phyloP scores from a whole-genome alignment of 2,888 invertebrate genomes.

The Polydrusus tereticollis region DNA sequence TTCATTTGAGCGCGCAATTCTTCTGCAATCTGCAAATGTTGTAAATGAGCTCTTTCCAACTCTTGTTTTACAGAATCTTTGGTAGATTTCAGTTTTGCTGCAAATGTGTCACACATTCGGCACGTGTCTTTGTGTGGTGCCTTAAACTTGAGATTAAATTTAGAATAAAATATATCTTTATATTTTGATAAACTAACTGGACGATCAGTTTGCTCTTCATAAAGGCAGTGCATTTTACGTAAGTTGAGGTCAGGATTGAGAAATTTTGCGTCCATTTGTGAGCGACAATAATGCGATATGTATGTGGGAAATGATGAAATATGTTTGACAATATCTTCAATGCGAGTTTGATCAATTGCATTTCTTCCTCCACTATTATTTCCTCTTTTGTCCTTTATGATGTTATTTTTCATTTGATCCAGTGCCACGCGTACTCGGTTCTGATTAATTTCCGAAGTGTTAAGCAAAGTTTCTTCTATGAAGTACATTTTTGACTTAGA shows the following conservation, averaged over 20 bases:
- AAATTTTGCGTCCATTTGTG: conserved; percentile 4
- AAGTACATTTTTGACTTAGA: conserved; percentile 26
- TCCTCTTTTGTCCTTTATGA: conserved; percentile 19
- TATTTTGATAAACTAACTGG: conserved; percentile 12
- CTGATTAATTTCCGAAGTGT: conserved; percentile 24
- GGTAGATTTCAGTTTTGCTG: background rate
- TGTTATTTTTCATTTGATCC: background rate
- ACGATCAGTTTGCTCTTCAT: background rate
- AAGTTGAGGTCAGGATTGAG: background rate
- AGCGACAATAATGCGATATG: conserved; percentile 4
- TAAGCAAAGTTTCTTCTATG: conserved; percentile 23
- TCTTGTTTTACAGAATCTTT: background rate
- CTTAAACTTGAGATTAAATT: conserved; percentile 3
- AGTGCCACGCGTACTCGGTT: conserved; percentile 14
- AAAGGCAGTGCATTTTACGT: conserved; percentile 1
- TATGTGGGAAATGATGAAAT: conserved; percentile 5
- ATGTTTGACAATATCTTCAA: conserved; percentile 1
- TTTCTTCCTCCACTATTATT: conserved; percentile 15
- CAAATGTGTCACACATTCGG: background rate
- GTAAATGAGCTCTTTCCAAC: background rate
- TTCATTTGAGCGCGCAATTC: conserved; percentile 1
- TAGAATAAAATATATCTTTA: conserved; percentile 3
- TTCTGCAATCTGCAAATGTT: conserved; percentile 1
- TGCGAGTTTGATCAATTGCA: conserved; percentile 1
- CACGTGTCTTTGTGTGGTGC: conserved; percentile 11